Conservation (phyloP, 2,113 vertebrate species). For the Apteryx mantelli region DNA sequence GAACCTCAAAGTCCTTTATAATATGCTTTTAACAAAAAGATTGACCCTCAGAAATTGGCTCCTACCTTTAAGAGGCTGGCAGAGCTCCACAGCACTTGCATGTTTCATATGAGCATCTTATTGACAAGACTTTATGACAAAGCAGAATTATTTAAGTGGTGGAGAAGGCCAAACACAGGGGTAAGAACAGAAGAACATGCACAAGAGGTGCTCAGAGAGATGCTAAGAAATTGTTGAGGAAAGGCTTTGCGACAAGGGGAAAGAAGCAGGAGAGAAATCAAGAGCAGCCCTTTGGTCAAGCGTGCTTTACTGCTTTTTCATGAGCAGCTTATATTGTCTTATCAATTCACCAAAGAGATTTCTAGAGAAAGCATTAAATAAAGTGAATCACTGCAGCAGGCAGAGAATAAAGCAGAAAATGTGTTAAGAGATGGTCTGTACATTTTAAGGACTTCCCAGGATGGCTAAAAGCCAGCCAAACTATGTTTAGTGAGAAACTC, state of each 20-base stretch:
- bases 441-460: not conserved
- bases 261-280: not conserved
- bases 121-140: not conserved
- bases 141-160: not conserved
- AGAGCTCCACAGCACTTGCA: fast-evolving
- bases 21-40: not conserved
- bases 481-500: fast-evolving
- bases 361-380: not conserved
- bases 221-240: not conserved
- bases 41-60: not conserved
- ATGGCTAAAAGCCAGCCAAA: not conserved
- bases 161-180: not conserved
- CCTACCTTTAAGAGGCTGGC: not conserved
- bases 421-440: fast-evolving
- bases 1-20: not conserved
- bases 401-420: not conserved
- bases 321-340: fast-evolving
- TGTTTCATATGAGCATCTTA: not conserved
- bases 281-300: not conserved
- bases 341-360: not conserved
- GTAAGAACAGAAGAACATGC: not conserved
- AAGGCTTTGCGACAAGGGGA: fast-evolving
- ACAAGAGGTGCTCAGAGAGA: not conserved
- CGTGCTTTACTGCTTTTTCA: not conserved
- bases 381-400: not conserved